These are phyloP conservation scores for Ctenopoma kingsleyae DNA, from an alignment of 2,797 vertebrate species.

Conservation along the genomic window DNA sequence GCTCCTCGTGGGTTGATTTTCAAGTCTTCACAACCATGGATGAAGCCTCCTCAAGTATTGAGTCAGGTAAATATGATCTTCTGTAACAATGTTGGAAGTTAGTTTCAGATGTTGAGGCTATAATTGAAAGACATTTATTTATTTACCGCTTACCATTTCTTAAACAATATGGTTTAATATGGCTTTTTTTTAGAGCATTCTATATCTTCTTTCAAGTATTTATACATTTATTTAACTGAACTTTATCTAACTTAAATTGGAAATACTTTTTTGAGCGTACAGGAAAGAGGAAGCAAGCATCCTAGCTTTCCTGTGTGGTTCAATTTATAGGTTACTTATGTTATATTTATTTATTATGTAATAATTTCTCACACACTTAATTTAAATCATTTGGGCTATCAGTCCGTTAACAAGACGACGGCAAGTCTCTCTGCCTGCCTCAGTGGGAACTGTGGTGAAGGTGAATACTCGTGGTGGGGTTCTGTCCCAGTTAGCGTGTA, in stretches of 20 bases:
- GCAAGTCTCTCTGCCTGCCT: constrained; percentile 26
- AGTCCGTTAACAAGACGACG: constrained; percentile 29
- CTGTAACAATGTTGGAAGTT: background rate
- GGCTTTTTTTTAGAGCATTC: constrained; percentile 8
- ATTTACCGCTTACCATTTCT: background rate
- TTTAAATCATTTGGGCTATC: constrained; percentile 4
- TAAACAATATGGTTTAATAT: background rate
- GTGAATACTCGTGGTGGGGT: constrained; percentile 47
- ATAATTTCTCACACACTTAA: constrained; percentile 10
- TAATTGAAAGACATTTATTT: background rate
- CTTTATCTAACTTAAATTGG: constrained; percentile 6
- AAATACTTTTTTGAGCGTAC: background rate
- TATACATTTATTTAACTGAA: background rate
- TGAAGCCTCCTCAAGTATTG: constrained; percentile 23
- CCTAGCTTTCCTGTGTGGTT: constrained; percentile 40
- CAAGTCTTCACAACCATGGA: constrained; percentile 62
- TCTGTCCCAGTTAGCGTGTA: constrained; percentile 52
- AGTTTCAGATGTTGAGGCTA: constrained; percentile 8
- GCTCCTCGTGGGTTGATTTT: constrained; percentile 46
- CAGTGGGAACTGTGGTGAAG: constrained; percentile 43
- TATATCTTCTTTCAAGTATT: background rate
- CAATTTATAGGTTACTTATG: constrained; percentile 8
- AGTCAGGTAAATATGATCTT: constrained; percentile 62
- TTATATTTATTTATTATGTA: background rate
- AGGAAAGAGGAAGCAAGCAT: constrained; percentile 66